These are phyloP conservation scores for Aurelia sp. DNA, from an alignment of 30 jellyfish, hydroid and myxozoan species.

Conservation along the genomic window DNA sequence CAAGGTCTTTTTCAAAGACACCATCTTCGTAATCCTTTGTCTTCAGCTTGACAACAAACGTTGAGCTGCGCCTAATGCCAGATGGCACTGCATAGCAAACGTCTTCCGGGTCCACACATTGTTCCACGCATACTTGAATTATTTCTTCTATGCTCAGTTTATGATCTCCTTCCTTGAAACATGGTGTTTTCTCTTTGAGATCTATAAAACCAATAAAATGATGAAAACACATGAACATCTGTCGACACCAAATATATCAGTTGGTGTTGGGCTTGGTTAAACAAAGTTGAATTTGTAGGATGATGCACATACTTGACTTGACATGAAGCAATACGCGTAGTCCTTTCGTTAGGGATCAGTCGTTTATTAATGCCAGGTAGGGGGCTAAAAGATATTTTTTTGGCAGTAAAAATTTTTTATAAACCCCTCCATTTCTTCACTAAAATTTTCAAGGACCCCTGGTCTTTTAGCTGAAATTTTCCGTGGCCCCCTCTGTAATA, in stretches of 20 bases:
- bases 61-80: constrained; percentile 9
- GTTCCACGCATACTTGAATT: constrained; percentile 7
- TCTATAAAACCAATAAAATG: constrained; percentile 25
- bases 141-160: constrained; percentile 18
- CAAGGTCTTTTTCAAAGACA: constrained; percentile 16
- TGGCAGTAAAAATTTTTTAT: too few relatives aligned
- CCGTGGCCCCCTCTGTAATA: too few relatives aligned
- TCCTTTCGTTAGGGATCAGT: too few relatives aligned
- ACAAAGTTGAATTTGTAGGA: too few relatives aligned
- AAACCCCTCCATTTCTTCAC: too few relatives aligned
- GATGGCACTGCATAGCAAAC: constrained; percentile 34
- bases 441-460: too few relatives aligned
- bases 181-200: constrained; percentile 11
- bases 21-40: constrained; percentile 15
- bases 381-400: too few relatives aligned
- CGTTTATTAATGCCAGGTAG: too few relatives aligned
- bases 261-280: too few relatives aligned
- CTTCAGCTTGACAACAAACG: constrained; percentile 16
- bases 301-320: too few relatives aligned
- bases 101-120: constrained; percentile 7
- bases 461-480: too few relatives aligned
- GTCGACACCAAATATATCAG: constrained; percentile 4
- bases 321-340: too few relatives aligned
- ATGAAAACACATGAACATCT: neutral
- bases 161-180: constrained; percentile 8